Evolutionary conservation across 2,113 vertebrate species (phyloP), one percentile per base, ranked within the genome.

Genomic region (Corvus hawaiiensis): DNA sequence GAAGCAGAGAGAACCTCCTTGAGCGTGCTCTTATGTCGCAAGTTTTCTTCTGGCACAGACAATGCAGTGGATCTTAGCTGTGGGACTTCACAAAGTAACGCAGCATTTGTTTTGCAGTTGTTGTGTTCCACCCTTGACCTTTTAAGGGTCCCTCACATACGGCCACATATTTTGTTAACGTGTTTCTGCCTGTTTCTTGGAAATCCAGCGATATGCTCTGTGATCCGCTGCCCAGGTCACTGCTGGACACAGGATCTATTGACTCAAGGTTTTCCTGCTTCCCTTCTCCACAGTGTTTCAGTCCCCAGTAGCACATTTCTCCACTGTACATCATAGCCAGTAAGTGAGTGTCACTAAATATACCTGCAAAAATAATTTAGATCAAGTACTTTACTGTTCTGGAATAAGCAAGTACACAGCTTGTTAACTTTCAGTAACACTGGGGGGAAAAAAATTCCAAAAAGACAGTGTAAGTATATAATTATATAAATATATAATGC

Each of bases 301-400:
- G 98, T n/a, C 99, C 99, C 99, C 99, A 99, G 97, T 99, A 99
- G 97, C 99, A 99, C 99, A 99, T 99, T 98, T 99, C 99, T 73
- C 99, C 99, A 17, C 98, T 98, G 96, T 99, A 99, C 99, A 99
- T 99, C 98, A 99, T 98, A 2, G 99, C 99, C 97, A 98, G 95
- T 54, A 98, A 93, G 72, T 98, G 98, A 72, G 98, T 98, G 73
- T 98, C 98, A 88, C 98, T 99, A 97, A 99, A 99, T 95, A 99
- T 81, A 80, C 99, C 99, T 99, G 93, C 32, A 59, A 77, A 84
- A 97, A 92, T 49, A 84, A 93, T 96, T 94, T 15, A 94, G 7
- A 93, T 69, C 3, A 48, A 84, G 19, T 56, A 59, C 24, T 51
- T 75, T 18, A 59, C 13, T 84, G 24, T 37, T 92, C 30, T 32